Percentiles rank a stretch among this genome's conserved stretches.
Evolutionary conservation across 1,140 invertebrate genomes (phyloP).

Genomic region (Pomacea maculata): DNA sequence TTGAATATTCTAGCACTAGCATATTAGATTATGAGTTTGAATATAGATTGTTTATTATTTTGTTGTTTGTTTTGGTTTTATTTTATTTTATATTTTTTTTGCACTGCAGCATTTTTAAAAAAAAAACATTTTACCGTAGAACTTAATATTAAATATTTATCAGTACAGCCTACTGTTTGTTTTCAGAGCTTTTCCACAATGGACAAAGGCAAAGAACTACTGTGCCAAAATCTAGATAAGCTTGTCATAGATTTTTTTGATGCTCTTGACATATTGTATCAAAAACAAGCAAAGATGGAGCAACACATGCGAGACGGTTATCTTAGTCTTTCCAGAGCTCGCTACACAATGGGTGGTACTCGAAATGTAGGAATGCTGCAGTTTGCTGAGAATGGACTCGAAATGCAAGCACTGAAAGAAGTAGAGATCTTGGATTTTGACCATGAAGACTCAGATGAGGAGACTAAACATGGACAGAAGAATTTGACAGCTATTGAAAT

Average conservation of each 20-base stretch:
- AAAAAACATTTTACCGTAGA: no score
- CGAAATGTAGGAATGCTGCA: conserved; percentile 33
- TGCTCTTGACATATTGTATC: conserved; percentile 33
- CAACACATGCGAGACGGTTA: conserved; percentile 34
- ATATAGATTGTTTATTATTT: no score
- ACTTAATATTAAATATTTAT: no score
- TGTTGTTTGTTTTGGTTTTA: no score
- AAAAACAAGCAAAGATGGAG: conserved; percentile 29
- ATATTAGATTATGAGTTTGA: no score
- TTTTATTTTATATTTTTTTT: no score
- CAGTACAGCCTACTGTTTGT: not conserved
- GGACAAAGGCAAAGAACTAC: not conserved
- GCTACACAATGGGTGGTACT: conserved; percentile 35
- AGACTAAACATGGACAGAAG: not conserved
- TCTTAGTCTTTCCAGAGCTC: conserved; percentile 39
- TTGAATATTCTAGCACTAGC: no score
- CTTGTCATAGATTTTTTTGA: conserved; percentile 35
- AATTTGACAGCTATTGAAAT: no score
- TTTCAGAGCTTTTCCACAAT: not conserved
- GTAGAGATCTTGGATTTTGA: conserved; percentile 14
- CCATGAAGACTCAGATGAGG: not conserved
- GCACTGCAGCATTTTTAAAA: no score
- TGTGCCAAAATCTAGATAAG: conserved; percentile 37
- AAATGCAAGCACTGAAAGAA: conserved; percentile 27
- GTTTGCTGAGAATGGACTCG: conserved; percentile 30